Evolutionary conservation across 1,140 invertebrate species (phyloP).

Genomic region (Heliconius eleuchia): DNA sequence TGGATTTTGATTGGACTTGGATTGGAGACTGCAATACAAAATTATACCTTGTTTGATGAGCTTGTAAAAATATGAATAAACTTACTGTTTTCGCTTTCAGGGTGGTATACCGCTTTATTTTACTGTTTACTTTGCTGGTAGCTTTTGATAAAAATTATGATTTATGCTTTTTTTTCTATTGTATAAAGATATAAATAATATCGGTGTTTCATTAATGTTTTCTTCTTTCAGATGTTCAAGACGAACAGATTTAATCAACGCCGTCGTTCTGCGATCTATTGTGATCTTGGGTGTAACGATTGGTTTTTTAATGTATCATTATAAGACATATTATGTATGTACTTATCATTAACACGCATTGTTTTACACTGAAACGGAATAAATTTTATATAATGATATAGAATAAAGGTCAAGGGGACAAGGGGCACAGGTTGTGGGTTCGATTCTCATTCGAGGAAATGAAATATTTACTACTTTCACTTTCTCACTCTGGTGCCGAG

Average conservation of each 20-base stretch:
- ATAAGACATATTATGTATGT: constrained; percentile 7
- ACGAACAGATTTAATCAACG: constrained; percentile 82
- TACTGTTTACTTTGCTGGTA: constrained; percentile 27
- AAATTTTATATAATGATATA: too few relatives aligned
- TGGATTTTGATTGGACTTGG: too few relatives aligned
- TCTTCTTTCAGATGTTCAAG: constrained; percentile 83
- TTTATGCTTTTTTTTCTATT: constrained; percentile 29
- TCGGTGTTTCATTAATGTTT: constrained; percentile 46
- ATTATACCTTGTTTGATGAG: constrained; percentile 15
- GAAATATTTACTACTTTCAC: too few relatives aligned
- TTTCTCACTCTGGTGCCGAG: too few relatives aligned
- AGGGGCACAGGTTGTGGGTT: too few relatives aligned
- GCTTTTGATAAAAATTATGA: constrained; percentile 6
- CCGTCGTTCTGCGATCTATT: constrained; percentile 24
- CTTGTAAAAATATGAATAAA: constrained; percentile 31
- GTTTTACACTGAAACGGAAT: neutral
- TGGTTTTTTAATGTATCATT: constrained; percentile 18
- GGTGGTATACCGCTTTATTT: constrained; percentile 30
- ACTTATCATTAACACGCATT: constrained; percentile 27
- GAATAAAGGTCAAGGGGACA: too few relatives aligned
- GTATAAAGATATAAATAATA: neutral
- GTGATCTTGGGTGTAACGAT: constrained; percentile 22
- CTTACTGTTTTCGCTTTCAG: constrained; percentile 19
- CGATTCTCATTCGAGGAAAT: too few relatives aligned
- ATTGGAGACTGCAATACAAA: constrained; percentile 27